These are phyloP conservation scores for Watsonalla binaria DNA, from an alignment of 2,888 invertebrate species.

Conservation along the genomic window DNA sequence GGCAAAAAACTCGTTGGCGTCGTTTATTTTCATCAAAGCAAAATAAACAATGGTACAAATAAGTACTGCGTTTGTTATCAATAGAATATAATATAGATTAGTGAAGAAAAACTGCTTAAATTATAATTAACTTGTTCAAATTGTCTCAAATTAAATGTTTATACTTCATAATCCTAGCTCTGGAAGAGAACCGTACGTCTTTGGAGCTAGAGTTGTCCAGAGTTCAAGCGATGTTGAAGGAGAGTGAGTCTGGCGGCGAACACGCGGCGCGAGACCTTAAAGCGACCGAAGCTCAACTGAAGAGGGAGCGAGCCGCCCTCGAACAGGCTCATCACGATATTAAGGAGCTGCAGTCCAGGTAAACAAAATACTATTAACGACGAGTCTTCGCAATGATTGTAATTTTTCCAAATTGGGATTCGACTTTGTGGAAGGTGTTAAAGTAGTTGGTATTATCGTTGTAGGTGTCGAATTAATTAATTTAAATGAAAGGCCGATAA, in stretches of 20 bases:
- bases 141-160: not conserved
- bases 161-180: conserved; percentile 47
- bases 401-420: too few species aligned
- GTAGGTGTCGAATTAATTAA: not conserved
- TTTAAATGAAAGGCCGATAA: not conserved
- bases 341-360: conserved; percentile 85
- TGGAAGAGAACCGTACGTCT: conserved; percentile 88
- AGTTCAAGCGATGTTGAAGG: conserved; percentile 81
- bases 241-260: conserved; percentile 83
- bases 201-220: conserved; percentile 88
- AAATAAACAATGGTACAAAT: too few species aligned
- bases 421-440: too few species aligned
- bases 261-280: conserved; percentile 85
- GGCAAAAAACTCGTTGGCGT: too few species aligned
- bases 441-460: too few species aligned
- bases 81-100: too few species aligned
- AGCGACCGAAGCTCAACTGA: conserved; percentile 82
- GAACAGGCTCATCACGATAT: conserved; percentile 86
- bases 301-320: conserved; percentile 82
- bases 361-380: not conserved
- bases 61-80: too few species aligned
- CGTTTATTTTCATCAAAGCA: too few species aligned
- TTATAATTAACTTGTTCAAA: too few species aligned
- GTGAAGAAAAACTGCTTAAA: too few species aligned
- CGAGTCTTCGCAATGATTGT: too few species aligned